Evolutionary conservation across 2,113 vertebrate species (phyloP).

Genomic region (Fregata magnificens): DNA sequence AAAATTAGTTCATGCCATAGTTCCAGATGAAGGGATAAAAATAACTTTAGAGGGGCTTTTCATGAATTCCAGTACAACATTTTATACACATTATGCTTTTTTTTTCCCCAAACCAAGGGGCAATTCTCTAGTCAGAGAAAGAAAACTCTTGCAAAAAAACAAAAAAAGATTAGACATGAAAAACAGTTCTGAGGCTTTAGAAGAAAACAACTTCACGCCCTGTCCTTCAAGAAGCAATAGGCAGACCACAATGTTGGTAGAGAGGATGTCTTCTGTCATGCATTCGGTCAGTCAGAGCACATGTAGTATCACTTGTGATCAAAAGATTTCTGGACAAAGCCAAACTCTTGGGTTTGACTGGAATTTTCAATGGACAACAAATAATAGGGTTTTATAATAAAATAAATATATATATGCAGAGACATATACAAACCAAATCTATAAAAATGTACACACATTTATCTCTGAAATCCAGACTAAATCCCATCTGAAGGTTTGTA

Average conservation of each 20-base stretch:
- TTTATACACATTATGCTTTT: background rate
- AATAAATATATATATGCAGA: constrained; percentile 28
- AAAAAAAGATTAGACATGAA: background rate
- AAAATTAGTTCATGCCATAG: constrained; percentile 7
- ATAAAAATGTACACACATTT: constrained; percentile 17
- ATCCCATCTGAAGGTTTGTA: constrained; percentile 18
- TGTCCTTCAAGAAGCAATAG: background rate
- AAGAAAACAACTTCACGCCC: background rate
- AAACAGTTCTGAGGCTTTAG: background rate
- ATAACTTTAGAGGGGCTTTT: background rate
- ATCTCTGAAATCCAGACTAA: constrained; percentile 50
- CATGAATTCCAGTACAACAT: background rate
- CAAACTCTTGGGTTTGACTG: background rate
- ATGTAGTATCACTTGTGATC: background rate
- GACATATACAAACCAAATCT: background rate
- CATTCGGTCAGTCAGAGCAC: background rate
- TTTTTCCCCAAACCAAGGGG: background rate
- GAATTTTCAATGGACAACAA: background rate
- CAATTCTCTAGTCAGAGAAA: background rate
- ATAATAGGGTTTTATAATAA: constrained; percentile 15
- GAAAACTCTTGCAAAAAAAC: background rate
- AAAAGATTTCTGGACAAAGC: constrained; percentile 1
- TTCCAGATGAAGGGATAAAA: background rate
- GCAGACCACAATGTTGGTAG: background rate
- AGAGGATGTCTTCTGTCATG: background rate